A percentile compares a stretch with the other conserved stretches of the same genome.
phyloP scores from a whole-genome alignment of 2,113 vertebrate genomes.

The Ptilorrhoa leucosticta region DNA sequence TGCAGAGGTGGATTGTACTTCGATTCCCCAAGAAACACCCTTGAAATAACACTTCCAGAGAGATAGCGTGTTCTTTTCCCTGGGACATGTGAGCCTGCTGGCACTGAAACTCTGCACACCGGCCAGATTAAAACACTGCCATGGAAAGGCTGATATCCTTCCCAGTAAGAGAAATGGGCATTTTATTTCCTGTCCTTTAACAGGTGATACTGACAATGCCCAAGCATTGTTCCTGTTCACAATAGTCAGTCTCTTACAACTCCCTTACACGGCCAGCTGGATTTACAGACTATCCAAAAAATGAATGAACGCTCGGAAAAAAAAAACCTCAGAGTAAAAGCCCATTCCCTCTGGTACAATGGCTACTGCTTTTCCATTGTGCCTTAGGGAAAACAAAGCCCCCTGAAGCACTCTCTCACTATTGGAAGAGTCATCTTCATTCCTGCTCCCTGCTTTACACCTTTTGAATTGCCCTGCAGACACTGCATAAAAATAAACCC shows the following conservation, averaged over 20 bases:
- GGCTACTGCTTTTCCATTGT: not conserved
- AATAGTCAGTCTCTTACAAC: not conserved
- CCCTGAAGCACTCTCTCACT: not conserved
- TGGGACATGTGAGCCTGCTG: slow-evolving; percentile 25
- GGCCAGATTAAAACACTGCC: not conserved
- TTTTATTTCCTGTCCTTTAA: not conserved
- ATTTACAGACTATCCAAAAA: not conserved
- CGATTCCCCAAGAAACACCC: not conserved
- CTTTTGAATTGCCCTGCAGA: not conserved
- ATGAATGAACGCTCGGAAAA: not conserved
- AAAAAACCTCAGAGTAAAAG: not conserved
- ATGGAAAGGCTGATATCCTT: not conserved
- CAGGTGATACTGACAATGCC: not conserved
- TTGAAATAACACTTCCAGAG: slow-evolving; percentile 21
- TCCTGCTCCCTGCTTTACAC: not conserved
- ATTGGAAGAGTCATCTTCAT: not conserved
- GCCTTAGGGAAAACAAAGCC: not conserved
- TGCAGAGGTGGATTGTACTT: not conserved
- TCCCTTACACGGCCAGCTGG: not conserved
- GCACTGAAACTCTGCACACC: not conserved
- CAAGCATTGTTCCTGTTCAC: not conserved
- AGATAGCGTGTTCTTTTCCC: slow-evolving; percentile 14
- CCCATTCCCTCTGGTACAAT: not conserved
- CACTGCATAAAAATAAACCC: not conserved
- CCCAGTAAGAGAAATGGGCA: not conserved